phyloP scores from a whole-genome alignment of 2,113 vertebrate genomes.

The Solenodon paradoxus region DNA sequence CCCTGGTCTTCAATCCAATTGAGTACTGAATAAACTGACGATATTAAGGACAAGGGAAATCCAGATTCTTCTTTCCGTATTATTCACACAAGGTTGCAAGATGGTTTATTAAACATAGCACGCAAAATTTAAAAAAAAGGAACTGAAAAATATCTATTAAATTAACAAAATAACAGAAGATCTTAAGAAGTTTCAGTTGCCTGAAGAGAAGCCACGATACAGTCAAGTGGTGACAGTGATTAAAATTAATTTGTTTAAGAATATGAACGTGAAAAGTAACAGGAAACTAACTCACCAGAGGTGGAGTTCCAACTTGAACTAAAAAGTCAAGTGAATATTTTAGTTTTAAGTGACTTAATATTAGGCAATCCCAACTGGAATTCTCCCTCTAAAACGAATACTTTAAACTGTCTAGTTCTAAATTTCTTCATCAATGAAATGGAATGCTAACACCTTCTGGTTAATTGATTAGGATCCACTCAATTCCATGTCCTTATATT shows the following conservation, averaged over 20 bases:
- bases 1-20: neutral
- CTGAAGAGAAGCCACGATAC: neutral
- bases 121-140: neutral
- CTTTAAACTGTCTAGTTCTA: neutral
- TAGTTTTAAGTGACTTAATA: neutral
- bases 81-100: neutral
- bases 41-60: neutral
- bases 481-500: neutral
- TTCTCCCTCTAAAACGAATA: neutral
- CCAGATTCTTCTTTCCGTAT: neutral
- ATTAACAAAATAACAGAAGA: neutral
- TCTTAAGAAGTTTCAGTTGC: neutral
- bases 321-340: neutral
- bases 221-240: neutral
- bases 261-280: neutral
- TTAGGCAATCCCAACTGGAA: neutral
- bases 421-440: neutral
- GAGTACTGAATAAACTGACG: neutral
- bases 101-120: neutral
- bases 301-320: neutral
- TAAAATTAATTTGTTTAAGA: neutral
- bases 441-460: neutral
- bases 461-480: neutral
- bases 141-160: neutral
- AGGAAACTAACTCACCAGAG: neutral